Percentiles rank a stretch among this genome's conserved stretches.
Evolutionary conservation across 2,113 vertebrate genomes (phyloP).

Genomic region (Pelmatolapia mariae): DNA sequence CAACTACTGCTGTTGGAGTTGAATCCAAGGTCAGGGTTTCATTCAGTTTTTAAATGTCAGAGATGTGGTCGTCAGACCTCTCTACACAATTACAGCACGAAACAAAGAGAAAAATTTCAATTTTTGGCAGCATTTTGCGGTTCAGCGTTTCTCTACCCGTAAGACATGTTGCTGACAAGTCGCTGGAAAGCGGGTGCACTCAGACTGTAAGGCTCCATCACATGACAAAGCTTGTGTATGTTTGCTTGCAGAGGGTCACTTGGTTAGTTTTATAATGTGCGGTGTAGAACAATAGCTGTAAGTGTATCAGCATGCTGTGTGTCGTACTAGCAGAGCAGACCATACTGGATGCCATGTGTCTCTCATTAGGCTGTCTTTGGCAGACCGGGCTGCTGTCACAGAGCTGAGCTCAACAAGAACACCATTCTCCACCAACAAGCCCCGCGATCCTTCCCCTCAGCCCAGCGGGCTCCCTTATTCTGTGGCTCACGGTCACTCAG

Average conservation of each 20-base stretch:
- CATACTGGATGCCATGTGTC: conserved; percentile 44
- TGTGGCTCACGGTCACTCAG: background rate
- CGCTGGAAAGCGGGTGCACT: background rate
- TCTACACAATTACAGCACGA: background rate
- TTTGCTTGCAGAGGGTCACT: background rate
- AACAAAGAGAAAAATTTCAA: background rate
- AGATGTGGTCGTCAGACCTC: background rate
- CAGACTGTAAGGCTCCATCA: background rate
- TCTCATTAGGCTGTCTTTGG: conserved; percentile 53
- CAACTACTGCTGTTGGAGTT: background rate
- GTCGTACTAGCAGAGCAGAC: conserved; percentile 7
- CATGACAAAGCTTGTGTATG: background rate
- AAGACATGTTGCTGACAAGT: background rate
- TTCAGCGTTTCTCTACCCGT: background rate
- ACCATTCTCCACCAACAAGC: conserved; percentile 9
- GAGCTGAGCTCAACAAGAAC: conserved; percentile 37
- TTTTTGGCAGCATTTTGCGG: background rate
- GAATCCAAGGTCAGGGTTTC: background rate
- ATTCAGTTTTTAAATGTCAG: background rate
- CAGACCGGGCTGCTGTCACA: conserved; percentile 13
- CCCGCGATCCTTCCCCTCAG: background rate
- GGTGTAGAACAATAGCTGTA: conserved; percentile 18
- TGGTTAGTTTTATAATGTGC: background rate
- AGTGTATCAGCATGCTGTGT: conserved; percentile 9
- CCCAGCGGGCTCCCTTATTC: background rate